Conservation (phyloP, 2,888 invertebrate genomes). For the Dione vanillae region DNA sequence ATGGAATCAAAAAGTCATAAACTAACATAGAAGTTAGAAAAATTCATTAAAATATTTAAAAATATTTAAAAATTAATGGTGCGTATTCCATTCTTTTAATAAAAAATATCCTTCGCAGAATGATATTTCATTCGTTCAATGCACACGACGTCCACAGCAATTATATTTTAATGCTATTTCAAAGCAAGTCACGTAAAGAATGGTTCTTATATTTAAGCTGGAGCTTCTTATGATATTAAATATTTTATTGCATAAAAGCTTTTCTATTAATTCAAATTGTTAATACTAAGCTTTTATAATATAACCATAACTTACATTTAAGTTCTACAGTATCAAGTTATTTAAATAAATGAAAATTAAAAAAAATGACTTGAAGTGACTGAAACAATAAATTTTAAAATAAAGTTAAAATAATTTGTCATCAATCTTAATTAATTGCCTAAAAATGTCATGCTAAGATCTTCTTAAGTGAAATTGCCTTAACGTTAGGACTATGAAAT, state of each 20-base stretch:
- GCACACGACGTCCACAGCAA: conserved; percentile 14
- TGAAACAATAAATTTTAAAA: too few species aligned
- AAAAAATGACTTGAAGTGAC: too few species aligned
- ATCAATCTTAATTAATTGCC: too few species aligned
- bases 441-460: too few species aligned
- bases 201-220: conserved; percentile 19
- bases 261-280: background rate
- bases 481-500: too few species aligned
- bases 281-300: background rate
- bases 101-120: background rate
- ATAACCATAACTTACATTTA: too few species aligned
- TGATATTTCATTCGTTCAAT: conserved; percentile 12
- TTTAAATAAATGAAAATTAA: too few species aligned
- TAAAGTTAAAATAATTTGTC: too few species aligned
- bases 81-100: background rate
- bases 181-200: conserved; percentile 28
- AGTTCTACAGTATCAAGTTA: too few species aligned
- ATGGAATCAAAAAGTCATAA: background rate
- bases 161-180: conserved; percentile 17
- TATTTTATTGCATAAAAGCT: background rate
- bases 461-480: too few species aligned
- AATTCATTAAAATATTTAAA: background rate
- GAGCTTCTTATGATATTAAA: background rate
- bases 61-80: background rate
- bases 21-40: background rate